A percentile compares a stretch with the other conserved stretches of the same genome.
Evolutionary conservation across 2,797 vertebrate species (phyloP).

Genomic region (Todus mexicanus): DNA sequence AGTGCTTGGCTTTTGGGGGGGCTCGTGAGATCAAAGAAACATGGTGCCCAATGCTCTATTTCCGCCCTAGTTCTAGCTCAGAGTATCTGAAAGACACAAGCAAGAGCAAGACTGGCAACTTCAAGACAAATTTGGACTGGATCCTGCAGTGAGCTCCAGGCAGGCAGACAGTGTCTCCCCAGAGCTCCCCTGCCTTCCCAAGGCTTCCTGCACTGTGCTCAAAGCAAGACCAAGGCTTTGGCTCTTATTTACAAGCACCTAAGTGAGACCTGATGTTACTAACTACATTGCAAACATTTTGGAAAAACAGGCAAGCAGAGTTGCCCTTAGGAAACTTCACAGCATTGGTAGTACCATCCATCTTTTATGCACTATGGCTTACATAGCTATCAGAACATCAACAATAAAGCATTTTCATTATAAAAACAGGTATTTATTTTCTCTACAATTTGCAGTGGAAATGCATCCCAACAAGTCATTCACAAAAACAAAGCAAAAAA

Average conservation of each 20-base stretch:
- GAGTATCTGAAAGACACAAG: not conserved
- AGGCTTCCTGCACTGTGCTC: not conserved
- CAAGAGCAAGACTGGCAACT: not conserved
- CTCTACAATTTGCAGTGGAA: not conserved
- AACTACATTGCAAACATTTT: not conserved
- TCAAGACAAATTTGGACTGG: not conserved
- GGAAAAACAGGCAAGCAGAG: not conserved
- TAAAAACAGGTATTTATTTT: not conserved
- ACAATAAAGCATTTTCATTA: not conserved
- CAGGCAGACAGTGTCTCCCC: not conserved
- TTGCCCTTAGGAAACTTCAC: not conserved
- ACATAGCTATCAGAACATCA: not conserved
- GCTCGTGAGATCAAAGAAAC: not conserved
- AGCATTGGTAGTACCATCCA: not conserved
- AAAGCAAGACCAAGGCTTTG: not conserved
- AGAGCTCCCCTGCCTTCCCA: not conserved
- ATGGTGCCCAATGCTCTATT: not conserved
- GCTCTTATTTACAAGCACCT: not conserved
- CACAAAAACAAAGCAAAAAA: not conserved
- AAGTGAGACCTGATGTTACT: not conserved
- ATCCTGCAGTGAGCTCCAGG: not conserved
- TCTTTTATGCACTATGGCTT: not conserved
- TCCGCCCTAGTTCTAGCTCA: not conserved
- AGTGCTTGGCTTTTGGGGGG: not conserved
- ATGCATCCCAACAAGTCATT: not conserved